These are phyloP conservation scores for Lepidostoma basale DNA, from an alignment of 1,140 invertebrate genomes.

Conservation along the genomic window DNA sequence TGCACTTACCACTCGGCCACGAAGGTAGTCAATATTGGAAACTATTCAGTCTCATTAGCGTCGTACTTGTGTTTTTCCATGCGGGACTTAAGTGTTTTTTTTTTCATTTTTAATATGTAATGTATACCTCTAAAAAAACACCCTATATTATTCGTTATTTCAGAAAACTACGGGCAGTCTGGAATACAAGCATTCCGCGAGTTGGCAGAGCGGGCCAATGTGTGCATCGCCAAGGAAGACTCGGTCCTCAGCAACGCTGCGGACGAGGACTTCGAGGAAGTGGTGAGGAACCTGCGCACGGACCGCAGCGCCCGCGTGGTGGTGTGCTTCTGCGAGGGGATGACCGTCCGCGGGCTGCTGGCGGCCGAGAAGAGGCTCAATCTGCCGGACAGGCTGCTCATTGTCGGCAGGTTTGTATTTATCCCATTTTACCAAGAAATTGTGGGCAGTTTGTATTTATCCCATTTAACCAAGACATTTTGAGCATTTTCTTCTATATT, in stretches of 20 bases:
- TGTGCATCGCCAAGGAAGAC: conserved; percentile 77
- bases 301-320: conserved; percentile 70
- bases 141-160: conserved; percentile 37
- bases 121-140: too few relatives aligned
- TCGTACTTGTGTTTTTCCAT: too few relatives aligned
- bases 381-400: conserved; percentile 67
- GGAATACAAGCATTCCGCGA: conserved; percentile 80
- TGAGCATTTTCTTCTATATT: too few relatives aligned
- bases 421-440: neutral
- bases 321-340: conserved; percentile 86
- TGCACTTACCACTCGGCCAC: too few relatives aligned
- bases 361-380: conserved; percentile 68
- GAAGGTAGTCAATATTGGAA: too few relatives aligned
- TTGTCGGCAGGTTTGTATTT: conserved; percentile 63
- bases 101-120: too few relatives aligned
- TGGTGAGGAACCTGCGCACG: conserved; percentile 65
- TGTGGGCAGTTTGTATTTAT: too few relatives aligned
- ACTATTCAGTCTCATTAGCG: too few relatives aligned
- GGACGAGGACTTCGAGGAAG: conserved; percentile 66
- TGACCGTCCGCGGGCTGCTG: conserved; percentile 73
- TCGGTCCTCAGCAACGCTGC: conserved; percentile 69
- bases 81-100: too few relatives aligned
- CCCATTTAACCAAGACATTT: too few relatives aligned
- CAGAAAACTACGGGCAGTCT: conserved; percentile 82
- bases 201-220: conserved; percentile 67